Base-by-base conservation (phyloP, 2,888 invertebrate species). In the Theretra japonica region DNA sequence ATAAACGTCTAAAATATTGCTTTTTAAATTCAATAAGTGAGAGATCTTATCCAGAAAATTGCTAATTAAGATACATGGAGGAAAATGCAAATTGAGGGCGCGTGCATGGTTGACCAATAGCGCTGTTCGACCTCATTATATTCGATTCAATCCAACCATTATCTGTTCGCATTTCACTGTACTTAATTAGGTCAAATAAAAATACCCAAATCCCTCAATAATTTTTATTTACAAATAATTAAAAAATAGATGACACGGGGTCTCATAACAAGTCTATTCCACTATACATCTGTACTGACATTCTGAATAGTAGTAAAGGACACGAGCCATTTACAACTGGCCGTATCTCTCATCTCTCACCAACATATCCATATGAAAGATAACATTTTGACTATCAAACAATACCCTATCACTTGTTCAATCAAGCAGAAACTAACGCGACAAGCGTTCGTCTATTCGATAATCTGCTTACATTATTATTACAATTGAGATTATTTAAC, bases 161-260 rank as follows among this genome's bases (percentile, higher is more conserved):
- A 7, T 41, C 41, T 41, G 11, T 41, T 41, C 15, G 15, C 11
- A 41, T 41, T 11, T 41, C 41, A 41, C 15, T 41, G 41, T 41
- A n/a, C n/a, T n/a, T n/a, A 41, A 11, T 41, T 11, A 53, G n/a
- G 53, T 19, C 5, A 53, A 53, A 59, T 5, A 41, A 57, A 69
- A 78, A 80, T 80, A 79, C 73, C 76, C 76, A 77, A 75, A 73
- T 80, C 80, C 87, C 79, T 86, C 85, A 86, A 85, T 87, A 86
- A 76, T 84, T 85, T 89, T 89, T 90, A 89, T 90, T 88, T 89
- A 90, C 89, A 90, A 90, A 89, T 89, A 87, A 87, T 89, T 88
- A 90, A 87, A 89, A 88, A 89, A 88, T 87, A 85, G 79, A 85
- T 86, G 87, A 88, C 79, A 77, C 75, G 77, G 58, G 83, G 83